These are phyloP conservation scores for Palythoa caribaeorum DNA, from an alignment of 92 coral and sea anemone species.

Conservation along the genomic window DNA sequence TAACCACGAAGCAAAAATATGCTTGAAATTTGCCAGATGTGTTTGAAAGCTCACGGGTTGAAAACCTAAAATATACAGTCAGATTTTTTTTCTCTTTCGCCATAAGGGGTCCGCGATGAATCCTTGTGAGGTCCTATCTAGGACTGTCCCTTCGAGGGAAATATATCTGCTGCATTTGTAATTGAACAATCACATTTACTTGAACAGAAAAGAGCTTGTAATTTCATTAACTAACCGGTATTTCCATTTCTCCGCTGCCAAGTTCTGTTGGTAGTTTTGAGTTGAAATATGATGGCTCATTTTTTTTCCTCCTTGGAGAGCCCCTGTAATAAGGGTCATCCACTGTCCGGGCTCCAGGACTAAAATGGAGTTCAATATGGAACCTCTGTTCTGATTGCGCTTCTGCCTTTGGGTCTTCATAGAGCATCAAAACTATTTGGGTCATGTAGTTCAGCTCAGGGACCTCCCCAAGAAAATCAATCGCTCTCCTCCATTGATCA, in stretches of 20 bases:
- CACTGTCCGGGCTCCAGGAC: conserved; percentile 71
- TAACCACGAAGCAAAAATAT: no score
- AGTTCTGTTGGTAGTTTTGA: background rate
- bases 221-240: background rate
- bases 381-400: conserved; percentile 78
- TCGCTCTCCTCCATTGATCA: conserved; percentile 91
- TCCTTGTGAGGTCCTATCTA: no score
- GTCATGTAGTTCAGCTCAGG: conserved; percentile 99
- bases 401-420: conserved; percentile 97
- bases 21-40: no score
- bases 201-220: no score
- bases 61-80: no score
- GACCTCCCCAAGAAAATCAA: conserved; percentile 79
- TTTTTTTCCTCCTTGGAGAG: conserved; percentile 39
- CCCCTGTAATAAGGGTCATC: conserved; percentile 34
- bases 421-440: conserved; percentile 91
- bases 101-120: no score
- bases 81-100: no score
- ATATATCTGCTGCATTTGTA: background rate
- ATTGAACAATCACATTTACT: background rate
- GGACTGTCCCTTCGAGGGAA: no score
- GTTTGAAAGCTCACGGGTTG: no score
- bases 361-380: conserved; percentile 93
- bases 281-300: conserved; percentile 9
- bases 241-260: background rate